Percentiles rank a stretch among this genome's conserved stretches.
Evolutionary conservation across 2,113 vertebrate genomes (phyloP).

Genomic region (Equus quagga): DNA sequence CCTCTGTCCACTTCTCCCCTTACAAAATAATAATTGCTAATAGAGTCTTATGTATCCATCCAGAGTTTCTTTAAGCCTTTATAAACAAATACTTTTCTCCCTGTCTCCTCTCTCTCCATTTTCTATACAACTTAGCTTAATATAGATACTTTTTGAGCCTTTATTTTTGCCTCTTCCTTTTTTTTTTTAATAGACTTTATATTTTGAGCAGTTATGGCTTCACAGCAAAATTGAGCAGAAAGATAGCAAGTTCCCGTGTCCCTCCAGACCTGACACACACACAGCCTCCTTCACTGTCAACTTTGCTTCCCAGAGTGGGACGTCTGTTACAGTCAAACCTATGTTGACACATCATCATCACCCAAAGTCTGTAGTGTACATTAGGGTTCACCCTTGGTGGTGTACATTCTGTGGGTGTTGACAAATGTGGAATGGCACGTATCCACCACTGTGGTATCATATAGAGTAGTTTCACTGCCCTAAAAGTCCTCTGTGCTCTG

Average conservation of each 20-base stretch:
- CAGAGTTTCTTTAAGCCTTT: background rate
- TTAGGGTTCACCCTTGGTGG: background rate
- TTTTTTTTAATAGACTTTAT: background rate
- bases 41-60: background rate
- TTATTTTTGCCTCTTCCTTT: background rate
- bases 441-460: background rate
- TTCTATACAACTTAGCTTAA: background rate
- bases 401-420: background rate
- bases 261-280: background rate
- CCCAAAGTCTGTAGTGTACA: background rate
- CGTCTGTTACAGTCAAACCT: background rate
- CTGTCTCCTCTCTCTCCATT: background rate
- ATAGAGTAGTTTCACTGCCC: background rate
- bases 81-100: background rate
- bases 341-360: background rate
- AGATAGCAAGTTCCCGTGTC: background rate
- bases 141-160: background rate
- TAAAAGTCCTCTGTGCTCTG: background rate
- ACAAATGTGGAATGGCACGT: background rate
- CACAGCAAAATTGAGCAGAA: background rate
- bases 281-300: background rate
- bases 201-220: background rate
- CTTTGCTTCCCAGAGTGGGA: background rate
- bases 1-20: background rate
- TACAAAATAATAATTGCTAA: background rate